phyloP scores from a whole-genome alignment of 2,888 invertebrate species.

The Cantharis flavilabris region DNA sequence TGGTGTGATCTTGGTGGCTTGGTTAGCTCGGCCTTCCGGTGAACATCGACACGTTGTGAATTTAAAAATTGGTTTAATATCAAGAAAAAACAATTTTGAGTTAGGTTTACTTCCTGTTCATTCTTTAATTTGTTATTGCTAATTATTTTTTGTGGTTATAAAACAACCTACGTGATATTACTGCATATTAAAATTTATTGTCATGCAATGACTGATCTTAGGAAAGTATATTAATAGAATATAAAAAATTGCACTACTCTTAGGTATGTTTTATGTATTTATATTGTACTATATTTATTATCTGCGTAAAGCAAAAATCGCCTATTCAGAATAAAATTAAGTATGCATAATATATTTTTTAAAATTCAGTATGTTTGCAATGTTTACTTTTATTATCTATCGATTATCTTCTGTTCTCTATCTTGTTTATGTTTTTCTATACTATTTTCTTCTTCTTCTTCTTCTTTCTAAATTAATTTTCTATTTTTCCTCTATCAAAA shows the following conservation, averaged over 20 bases:
- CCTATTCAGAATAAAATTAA: conserved; percentile 26
- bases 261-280: conserved; percentile 42
- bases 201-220: conserved; percentile 52
- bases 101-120: conserved; percentile 3
- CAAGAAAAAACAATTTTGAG: too few relatives aligned
- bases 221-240: conserved; percentile 38
- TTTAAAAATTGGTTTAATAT: too few relatives aligned
- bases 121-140: conserved; percentile 6
- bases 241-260: conserved; percentile 50
- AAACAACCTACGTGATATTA: conserved; percentile 51
- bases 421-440: too few relatives aligned
- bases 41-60: too few relatives aligned
- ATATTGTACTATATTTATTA: conserved; percentile 36
- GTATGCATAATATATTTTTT: background rate
- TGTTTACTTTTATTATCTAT: background rate
- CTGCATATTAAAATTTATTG: conserved; percentile 43
- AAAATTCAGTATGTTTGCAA: background rate
- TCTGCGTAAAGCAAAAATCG: conserved; percentile 39
- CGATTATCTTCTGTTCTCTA: background rate
- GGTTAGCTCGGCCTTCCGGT: too few relatives aligned
- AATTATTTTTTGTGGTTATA: conserved; percentile 26
- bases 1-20: too few relatives aligned
- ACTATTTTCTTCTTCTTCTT: background rate
- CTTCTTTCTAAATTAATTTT: background rate
- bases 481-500: background rate